Evolutionary conservation across 1,140 invertebrate species (phyloP), one percentile per base, ranked within the genome.

Genomic region (Pogonus chalceus): DNA sequence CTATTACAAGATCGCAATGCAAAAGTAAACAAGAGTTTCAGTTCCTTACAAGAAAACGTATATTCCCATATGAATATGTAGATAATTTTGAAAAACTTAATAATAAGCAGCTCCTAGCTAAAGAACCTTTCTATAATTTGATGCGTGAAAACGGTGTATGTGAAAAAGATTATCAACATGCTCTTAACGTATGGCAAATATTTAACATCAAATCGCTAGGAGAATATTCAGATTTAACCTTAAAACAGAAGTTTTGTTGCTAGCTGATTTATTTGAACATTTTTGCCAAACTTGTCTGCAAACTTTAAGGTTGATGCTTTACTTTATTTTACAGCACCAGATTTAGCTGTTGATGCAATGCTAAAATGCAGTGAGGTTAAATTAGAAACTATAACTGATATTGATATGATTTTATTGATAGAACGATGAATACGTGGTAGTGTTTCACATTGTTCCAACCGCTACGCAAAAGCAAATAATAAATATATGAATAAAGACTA

Each of bases 341-440:
- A 16, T 43, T 18, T 43, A 18, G 37, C 37, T 7, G 68, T 59
- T 55, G 61, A 69, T 60, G 62, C 62, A 4, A 68, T 65, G 65
- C 53, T 70, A 35, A 65, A 65, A 57, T 31, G 37, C 4, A 70
- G 61, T 3, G 43, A 50, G n/a, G 50, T 66, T 20, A 39, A 65
- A 60, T 31, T 74, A 18, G 65, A 73, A 52, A 24, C 69, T 2
- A 39, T 72, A 4, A 62, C 56, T 10, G 66, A 71, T 49, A 50
- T 60, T 43, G 60, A 66, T 47, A 68, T 66, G 61, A 16, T 62
- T 2, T 31, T 64, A 9, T 61, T 69, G 24, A 52, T 69, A 26
- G 62, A 70, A 23, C 37, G 24, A 26, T 39, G 49, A 7, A 52
- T 56, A 21, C 23, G 43, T 2, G 55, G 54, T 10, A 55, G 57